These are phyloP conservation scores for Sebastolobus altivelis DNA, from an alignment of 2,797 vertebrate species.

Conservation along the genomic window DNA sequence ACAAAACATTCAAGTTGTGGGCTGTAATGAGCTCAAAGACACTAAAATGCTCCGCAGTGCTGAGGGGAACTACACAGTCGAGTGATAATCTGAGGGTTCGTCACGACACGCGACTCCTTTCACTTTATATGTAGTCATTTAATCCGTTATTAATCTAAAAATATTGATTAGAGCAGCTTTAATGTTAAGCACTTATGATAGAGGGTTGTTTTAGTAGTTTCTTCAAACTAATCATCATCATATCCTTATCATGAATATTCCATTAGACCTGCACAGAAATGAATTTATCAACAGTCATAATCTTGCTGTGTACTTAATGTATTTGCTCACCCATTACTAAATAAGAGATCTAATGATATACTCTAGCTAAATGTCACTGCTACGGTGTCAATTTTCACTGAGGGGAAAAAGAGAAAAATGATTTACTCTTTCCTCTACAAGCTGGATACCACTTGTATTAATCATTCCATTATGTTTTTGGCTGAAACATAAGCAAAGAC, in stretches of 20 bases:
- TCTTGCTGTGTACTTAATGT: not conserved
- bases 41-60: not conserved
- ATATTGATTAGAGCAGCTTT: not conserved
- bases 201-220: not conserved
- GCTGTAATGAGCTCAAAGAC: not conserved
- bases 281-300: not conserved
- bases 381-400: constrained; percentile 18
- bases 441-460: constrained; percentile 60
- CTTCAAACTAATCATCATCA: not conserved
- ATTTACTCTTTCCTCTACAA: constrained; percentile 36
- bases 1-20: not conserved
- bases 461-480: constrained; percentile 66
- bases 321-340: constrained; percentile 35
- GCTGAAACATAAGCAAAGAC: constrained; percentile 61
- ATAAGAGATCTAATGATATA: constrained; percentile 10
- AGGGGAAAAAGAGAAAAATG: constrained; percentile 19
- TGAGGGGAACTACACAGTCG: not conserved
- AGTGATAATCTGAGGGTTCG: no score
- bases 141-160: not conserved
- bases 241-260: not conserved
- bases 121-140: not conserved
- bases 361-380: constrained; percentile 21
- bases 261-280: constrained; percentile 1
- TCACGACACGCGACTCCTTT: not conserved
- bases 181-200: not conserved